Conservation (phyloP, 2,797 vertebrate species). For the Melanotaenia pygmaea region DNA sequence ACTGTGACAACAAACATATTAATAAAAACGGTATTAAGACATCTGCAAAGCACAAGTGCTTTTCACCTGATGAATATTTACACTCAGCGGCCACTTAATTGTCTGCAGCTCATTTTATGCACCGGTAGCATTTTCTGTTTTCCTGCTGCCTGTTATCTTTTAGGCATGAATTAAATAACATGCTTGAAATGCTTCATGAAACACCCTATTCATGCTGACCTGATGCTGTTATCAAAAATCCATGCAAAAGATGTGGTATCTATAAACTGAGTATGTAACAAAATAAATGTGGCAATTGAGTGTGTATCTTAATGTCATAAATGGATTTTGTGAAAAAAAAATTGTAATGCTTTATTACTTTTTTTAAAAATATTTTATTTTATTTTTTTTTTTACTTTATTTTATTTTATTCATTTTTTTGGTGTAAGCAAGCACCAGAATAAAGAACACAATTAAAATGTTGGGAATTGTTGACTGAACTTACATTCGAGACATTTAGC, state of each 20-base stretch:
- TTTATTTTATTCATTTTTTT: slow-evolving; percentile 4
- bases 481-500: slow-evolving; percentile 32
- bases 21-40: slow-evolving; percentile 22
- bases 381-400: background rate
- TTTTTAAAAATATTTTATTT: background rate
- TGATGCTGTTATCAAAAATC: slow-evolving; percentile 21
- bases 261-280: slow-evolving; percentile 22
- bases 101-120: slow-evolving; percentile 31
- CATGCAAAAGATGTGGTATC: slow-evolving; percentile 21
- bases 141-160: slow-evolving; percentile 20
- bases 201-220: slow-evolving; percentile 21
- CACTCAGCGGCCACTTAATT: slow-evolving; percentile 17
- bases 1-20: slow-evolving; percentile 30
- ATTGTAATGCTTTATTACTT: slow-evolving; percentile 29
- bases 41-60: slow-evolving; percentile 56
- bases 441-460: slow-evolving; percentile 21
- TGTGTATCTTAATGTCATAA: slow-evolving; percentile 37
- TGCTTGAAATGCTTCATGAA: slow-evolving; percentile 24
- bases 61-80: slow-evolving; percentile 44
- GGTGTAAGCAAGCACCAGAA: slow-evolving; percentile 18
- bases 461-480: slow-evolving; percentile 8
- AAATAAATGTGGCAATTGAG: slow-evolving; percentile 29
- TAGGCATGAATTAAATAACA: slow-evolving; percentile 31
- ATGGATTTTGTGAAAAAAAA: slow-evolving; percentile 24
- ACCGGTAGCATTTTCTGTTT: slow-evolving; percentile 21